Evolutionary conservation across 1,140 invertebrate species (phyloP), one percentile per base, ranked within the genome.

Genomic region (Kradibia gibbosae): DNA sequence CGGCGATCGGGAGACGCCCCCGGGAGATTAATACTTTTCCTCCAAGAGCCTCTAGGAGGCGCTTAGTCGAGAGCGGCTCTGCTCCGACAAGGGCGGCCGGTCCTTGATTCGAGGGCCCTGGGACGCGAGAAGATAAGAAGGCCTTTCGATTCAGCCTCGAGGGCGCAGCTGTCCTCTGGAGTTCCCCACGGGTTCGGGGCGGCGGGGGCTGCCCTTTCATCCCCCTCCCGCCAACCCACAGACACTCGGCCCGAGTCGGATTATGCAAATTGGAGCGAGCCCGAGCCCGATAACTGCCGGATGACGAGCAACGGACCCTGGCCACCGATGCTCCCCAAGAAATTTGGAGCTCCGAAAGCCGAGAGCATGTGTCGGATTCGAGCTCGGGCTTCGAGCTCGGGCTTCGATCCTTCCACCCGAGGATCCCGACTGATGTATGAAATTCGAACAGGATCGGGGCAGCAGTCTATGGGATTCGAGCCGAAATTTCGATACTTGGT

Each of bases 11-110:
- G n/a, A n/a, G n/a, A n/a, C n/a, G n/a, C n/a, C n/a, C n/a, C n/a
- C n/a, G n/a, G n/a, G n/a, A n/a, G n/a, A n/a, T n/a, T n/a, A n/a
- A n/a, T n/a, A n/a, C n/a, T n/a, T n/a, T n/a, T n/a, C n/a, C n/a
- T n/a, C n/a, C n/a, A n/a, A n/a, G n/a, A n/a, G n/a, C n/a, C n/a
- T n/a, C n/a, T n/a, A n/a, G n/a, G n/a, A n/a, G n/a, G n/a, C n/a
- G n/a, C n/a, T n/a, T n/a, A n/a, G n/a, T n/a, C n/a, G n/a, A 80
- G 80, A 81, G 82, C 25, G 65, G 72, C 73, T 82, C 72, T 55
- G 53, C 53, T 65, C 48, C 36, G n/a, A 0, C n/a, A n/a, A 45
- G n/a, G 42, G 17, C 28, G 28, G 31, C 25, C 57, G 34, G 17
- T 78, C 31, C 42, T n/a, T 78, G 42, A 57, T 34, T 31, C 48